Conservation (phyloP, 2,888 invertebrate genomes). For the Mimachlamys varia region DNA sequence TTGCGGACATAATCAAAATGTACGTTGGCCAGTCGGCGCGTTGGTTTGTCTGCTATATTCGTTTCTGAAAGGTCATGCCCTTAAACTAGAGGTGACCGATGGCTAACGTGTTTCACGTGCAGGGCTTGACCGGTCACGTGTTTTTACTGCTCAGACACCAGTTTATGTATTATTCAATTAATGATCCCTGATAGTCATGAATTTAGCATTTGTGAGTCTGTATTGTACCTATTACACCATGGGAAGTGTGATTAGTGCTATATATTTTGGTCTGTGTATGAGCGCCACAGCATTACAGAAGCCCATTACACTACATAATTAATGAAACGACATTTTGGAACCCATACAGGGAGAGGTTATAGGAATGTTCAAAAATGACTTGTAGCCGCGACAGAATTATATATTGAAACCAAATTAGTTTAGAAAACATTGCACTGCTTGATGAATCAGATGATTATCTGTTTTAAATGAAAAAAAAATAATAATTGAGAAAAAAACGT, state of each 20-base stretch:
- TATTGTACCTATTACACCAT: slow-evolving; percentile 11
- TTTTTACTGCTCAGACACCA: slow-evolving; percentile 10
- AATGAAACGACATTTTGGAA: slow-evolving; percentile 24
- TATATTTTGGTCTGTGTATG: not conserved
- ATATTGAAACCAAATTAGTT: not conserved
- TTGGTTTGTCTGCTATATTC: slow-evolving; percentile 10
- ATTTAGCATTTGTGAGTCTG: not conserved
- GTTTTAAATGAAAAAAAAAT: too few species aligned
- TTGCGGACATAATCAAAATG: not conserved
- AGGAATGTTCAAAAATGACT: not conserved
- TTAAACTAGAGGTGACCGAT: not conserved
- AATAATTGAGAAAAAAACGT: too few species aligned
- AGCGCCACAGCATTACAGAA: not conserved
- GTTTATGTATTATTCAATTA: slow-evolving; percentile 28
- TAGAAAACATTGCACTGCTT: too few species aligned
- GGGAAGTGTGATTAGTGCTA: not conserved
- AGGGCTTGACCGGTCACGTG: slow-evolving; percentile 34
- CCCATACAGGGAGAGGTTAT: not conserved
- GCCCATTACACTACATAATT: not conserved
- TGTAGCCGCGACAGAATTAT: not conserved
- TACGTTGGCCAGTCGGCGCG: not conserved
- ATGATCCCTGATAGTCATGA: not conserved
- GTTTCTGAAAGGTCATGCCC: not conserved
- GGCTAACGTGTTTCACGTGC: not conserved
- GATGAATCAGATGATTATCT: too few species aligned